Evolutionary conservation across 1,140 invertebrate genomes (phyloP).

Genomic region (Liolophura sinensis): DNA sequence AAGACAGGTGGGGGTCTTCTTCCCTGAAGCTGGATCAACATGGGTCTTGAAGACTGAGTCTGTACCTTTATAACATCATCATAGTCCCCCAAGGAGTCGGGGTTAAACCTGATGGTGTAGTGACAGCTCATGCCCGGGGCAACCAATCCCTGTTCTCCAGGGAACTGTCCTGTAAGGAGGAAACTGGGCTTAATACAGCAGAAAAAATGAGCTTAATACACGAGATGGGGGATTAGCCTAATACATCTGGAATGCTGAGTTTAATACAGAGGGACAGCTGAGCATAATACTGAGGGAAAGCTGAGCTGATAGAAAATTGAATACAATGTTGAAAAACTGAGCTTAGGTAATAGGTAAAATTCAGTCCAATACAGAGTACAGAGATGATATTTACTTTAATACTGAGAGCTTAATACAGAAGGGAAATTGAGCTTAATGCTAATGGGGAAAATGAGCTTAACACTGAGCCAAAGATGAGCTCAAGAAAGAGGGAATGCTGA

Average conservation of each 20-base stretch:
- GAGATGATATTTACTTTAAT: too few species aligned
- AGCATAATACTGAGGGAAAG: not conserved
- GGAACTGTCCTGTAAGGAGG: conserved; percentile 55
- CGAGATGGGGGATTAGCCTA: not conserved
- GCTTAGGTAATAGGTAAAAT: too few species aligned
- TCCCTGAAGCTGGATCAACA: conserved; percentile 43
- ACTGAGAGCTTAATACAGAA: too few species aligned
- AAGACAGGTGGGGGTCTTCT: conserved; percentile 48
- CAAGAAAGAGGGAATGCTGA: too few species aligned
- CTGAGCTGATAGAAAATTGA: too few species aligned
- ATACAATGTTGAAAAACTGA: too few species aligned
- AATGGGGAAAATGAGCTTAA: too few species aligned
- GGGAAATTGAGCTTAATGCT: too few species aligned
- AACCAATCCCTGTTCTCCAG: conserved; percentile 55
- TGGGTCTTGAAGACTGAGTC: conserved; percentile 45
- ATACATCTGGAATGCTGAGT: not conserved
- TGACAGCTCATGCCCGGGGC: conserved; percentile 57
- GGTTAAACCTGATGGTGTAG: conserved; percentile 54
- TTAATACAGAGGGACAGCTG: not conserved
- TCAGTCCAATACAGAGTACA: too few species aligned
- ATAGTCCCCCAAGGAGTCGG: conserved; percentile 55
- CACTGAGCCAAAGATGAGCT: too few species aligned
- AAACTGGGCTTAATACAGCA: not conserved
- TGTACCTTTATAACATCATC: conserved; percentile 53
- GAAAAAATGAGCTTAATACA: not conserved